Evolutionary conservation across 2,888 invertebrate species (phyloP).

Genomic region (Pteria penguin): DNA sequence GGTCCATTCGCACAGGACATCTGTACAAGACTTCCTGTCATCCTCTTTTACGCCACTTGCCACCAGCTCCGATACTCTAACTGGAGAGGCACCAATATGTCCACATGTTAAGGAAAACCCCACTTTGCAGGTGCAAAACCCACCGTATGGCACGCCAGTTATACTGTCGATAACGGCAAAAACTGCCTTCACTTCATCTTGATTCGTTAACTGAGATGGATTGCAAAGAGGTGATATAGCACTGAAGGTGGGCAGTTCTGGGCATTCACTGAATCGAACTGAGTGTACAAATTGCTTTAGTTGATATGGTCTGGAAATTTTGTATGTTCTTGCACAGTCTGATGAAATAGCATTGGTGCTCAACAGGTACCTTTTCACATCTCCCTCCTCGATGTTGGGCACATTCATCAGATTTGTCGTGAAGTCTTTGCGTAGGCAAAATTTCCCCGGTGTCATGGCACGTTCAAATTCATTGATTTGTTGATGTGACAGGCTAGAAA

Average conservation of each 20-base stretch:
- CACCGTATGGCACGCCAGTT: conserved; percentile 31
- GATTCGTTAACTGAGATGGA: conserved; percentile 34
- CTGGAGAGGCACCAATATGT: conserved; percentile 35
- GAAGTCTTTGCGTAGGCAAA: neutral
- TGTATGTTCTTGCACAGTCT: conserved; percentile 22
- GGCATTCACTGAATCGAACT: conserved; percentile 14
- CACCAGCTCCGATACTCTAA: conserved; percentile 22
- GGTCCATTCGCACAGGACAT: conserved; percentile 29
- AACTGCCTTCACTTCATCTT: conserved; percentile 34
- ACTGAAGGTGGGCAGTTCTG: conserved; percentile 19
- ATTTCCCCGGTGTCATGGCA: neutral
- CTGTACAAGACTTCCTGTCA: conserved; percentile 13
- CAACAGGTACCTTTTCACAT: conserved; percentile 17
- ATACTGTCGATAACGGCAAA: conserved; percentile 22
- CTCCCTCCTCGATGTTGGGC: neutral
- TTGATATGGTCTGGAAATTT: conserved; percentile 33
- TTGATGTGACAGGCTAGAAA: neutral
- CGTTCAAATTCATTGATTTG: neutral
- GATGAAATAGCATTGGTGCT: conserved; percentile 1
- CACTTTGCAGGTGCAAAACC: conserved; percentile 37
- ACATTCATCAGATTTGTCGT: neutral
- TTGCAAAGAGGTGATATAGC: conserved; percentile 26
- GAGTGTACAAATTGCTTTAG: conserved; percentile 27
- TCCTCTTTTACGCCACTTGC: conserved; percentile 30
- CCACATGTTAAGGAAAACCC: conserved; percentile 30